Conservation (phyloP, 2,113 vertebrate species). For the Hymenochirus boettgeri region DNA sequence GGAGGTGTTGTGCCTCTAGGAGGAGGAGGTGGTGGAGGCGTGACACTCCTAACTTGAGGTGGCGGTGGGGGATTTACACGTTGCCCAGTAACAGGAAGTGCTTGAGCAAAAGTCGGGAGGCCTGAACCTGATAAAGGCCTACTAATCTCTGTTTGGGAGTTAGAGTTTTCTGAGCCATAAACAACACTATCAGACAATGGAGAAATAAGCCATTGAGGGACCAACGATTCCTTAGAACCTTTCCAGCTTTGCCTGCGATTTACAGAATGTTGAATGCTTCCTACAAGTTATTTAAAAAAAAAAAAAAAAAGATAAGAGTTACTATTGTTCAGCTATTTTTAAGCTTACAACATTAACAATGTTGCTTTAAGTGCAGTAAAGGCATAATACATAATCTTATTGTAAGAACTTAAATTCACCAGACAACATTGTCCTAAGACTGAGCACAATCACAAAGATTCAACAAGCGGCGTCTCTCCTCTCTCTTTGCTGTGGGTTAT, state of each 20-base stretch:
- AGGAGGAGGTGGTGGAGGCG: slow-evolving; percentile 74
- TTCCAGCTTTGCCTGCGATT: slow-evolving; percentile 93
- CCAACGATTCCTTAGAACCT: slow-evolving; percentile 92
- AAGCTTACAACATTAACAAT: too few species aligned
- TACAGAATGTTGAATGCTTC: slow-evolving; percentile 76
- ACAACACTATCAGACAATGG: slow-evolving; percentile 72
- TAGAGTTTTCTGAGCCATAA: slow-evolving; percentile 85
- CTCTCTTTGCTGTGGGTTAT: too few species aligned
- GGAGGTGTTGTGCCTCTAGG: slow-evolving; percentile 75
- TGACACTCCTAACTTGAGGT: slow-evolving; percentile 86
- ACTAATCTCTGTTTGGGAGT: slow-evolving; percentile 72
- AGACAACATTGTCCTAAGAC: too few species aligned
- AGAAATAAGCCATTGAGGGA: slow-evolving; percentile 76
- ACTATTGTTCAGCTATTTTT: too few species aligned
- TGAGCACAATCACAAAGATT: too few species aligned
- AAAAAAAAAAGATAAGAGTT: too few species aligned
- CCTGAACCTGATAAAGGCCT: slow-evolving; percentile 74
- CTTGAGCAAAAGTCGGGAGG: slow-evolving; percentile 72
- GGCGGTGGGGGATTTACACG: slow-evolving; percentile 80
- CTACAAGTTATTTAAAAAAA: slow-evolving; percentile 37
- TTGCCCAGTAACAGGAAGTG: slow-evolving; percentile 73
- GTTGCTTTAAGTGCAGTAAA: too few species aligned
- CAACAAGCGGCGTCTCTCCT: too few species aligned
- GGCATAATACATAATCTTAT: too few species aligned
- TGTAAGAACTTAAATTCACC: too few species aligned